Evolutionary conservation across 2,888 invertebrate genomes (phyloP), one percentile per base, ranked within the genome.

Genomic region (Caenorhabditis afra): DNA sequence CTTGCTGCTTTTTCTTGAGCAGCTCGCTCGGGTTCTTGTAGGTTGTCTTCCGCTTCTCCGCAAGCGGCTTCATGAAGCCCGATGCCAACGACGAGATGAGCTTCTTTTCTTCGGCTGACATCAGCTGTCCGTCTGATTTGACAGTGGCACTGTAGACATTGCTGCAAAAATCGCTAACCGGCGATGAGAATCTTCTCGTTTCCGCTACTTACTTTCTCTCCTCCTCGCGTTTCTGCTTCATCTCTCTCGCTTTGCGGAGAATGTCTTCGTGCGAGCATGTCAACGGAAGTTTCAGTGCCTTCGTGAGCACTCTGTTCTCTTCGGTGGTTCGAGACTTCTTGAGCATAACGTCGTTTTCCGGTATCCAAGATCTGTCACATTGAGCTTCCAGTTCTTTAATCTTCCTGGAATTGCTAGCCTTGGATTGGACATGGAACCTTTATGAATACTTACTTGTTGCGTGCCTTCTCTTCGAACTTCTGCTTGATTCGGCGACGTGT

Each of bases 81-180:
- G 41, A 55, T 1, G 62, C 55, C 3, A 71, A 57, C 18, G 71
- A 71, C n/a, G 71, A 71, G 5, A 71, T 71, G n/a, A 71, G 71
- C 10, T 64, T 53, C 29, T 50, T 71, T n/a, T 71, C 71, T 49
- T 71, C 71, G 7, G 62, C 39, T 1, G 71, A 49, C 71, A 71
- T 71, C 22, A 49, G n/a, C 23, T 71, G 55, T n/a, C 71, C 71
- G 47, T 71, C 37, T 3, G 71, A 49, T 12, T 71, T 71, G 5
- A 71, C 50, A 1, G 5, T 57, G 20, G 49, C 57, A 14, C 23
- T 5, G 57, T 71, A 71, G 11, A 71, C 57, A 18, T 50, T 71
- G 57, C 71, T 71, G 64, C 18, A 71, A 71, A 45, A 64, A n/a
- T 12, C 22, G 3, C 57, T 66, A 45, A 57, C 49, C 3, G 39